Base-by-base conservation (phyloP, 1,140 invertebrate genomes). In the Ladona fulva region DNA sequence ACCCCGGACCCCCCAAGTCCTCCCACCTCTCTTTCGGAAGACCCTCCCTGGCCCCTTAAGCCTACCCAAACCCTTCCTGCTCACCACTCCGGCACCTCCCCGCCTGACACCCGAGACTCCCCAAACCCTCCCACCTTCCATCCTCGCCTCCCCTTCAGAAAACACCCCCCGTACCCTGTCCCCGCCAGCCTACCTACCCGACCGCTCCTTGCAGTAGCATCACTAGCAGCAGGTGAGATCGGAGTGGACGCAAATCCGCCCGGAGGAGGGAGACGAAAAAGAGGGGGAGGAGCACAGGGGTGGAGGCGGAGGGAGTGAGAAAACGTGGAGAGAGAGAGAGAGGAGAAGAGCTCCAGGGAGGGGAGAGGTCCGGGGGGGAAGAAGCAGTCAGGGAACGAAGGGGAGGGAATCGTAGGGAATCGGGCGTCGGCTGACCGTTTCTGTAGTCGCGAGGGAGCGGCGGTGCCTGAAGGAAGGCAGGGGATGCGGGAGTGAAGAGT, bases 211-310 rank as follows among this genome's bases (percentile, higher is more conserved):
- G 52, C 52, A 66, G 52, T 66, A 66, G 52, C 52, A 66, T 66
- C 52, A 66, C 52, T 66, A 66, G 52, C 52, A 66, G 52, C 52
- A 66, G 52, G 52, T 66, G 52, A 66, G 52, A 66, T 66, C 52
- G 52, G 52, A 66, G 52, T 66, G 52, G 52, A 66, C 52, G 52
- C 52, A 66, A 66, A 66, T 66, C 52, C 12, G 52, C 14, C 29
- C 29, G 29, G 52, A 66, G 52, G 52, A 22, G n/a, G 52, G 52
- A 22, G 19, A 19, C 14, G 52, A 52, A 19, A 19, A 19, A 19
- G 19, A 66, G 52, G 14, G 52, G 52, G 52, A 19, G 44, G 10
- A 52, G 44, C 10, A 11, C 19, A 19, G 44, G 44, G 19, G 44
- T 52, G 10, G 10, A 19, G 44, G 44, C 10, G 44, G 44, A 52